phyloP scores from a whole-genome alignment of 1,140 invertebrate genomes.

The Zophobas morio region DNA sequence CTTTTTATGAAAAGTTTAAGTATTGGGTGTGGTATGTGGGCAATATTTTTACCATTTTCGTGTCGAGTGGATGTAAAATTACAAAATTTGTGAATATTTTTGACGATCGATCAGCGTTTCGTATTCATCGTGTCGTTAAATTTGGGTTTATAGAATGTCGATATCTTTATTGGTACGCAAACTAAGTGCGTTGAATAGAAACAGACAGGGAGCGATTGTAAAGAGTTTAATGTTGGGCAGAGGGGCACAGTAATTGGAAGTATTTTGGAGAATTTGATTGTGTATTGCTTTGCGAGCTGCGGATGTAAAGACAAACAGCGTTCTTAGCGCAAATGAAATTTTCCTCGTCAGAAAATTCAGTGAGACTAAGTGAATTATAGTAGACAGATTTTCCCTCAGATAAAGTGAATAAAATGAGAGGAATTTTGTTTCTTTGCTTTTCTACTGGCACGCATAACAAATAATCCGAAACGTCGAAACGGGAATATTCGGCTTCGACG shows the following conservation, averaged over 20 bases:
- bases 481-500: conserved; percentile 17
- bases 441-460: conserved; percentile 28
- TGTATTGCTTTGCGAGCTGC: conserved; percentile 26
- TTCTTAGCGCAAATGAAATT: conserved; percentile 37
- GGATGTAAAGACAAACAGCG: conserved; percentile 30
- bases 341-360: conserved; percentile 36
- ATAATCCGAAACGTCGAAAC: conserved; percentile 18
- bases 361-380: conserved; percentile 40
- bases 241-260: conserved; percentile 8
- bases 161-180: too few species aligned
- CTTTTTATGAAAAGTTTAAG: too few species aligned
- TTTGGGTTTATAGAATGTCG: background rate
- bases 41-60: too few species aligned
- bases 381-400: conserved; percentile 36
- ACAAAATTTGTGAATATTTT: too few species aligned
- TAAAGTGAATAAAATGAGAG: conserved; percentile 40
- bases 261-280: conserved; percentile 31
- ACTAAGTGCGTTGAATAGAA: background rate
- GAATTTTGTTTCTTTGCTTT: conserved; percentile 38
- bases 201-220: background rate
- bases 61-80: too few species aligned
- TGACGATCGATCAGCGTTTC: too few species aligned
- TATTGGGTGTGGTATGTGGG: too few species aligned
- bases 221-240: background rate
- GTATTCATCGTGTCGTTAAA: too few species aligned